Evolutionary conservation across 2,888 invertebrate genomes (phyloP).

Genomic region (Thymelicus acteon): DNA sequence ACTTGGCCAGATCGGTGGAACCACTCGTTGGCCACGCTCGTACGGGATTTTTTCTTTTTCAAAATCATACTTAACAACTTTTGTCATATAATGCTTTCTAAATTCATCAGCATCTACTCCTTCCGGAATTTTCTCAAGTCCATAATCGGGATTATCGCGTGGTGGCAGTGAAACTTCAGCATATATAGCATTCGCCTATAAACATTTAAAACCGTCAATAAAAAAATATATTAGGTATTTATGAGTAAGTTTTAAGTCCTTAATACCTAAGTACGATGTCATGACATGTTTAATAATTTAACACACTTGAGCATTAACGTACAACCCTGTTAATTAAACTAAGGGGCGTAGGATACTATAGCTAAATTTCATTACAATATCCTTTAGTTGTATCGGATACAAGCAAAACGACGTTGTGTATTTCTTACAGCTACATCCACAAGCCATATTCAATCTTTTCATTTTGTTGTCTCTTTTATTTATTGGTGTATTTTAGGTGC

Average conservation of each 20-base stretch:
- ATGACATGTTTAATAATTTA: background rate
- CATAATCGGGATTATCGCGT: slow-evolving; percentile 44
- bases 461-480: no score
- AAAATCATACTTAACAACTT: slow-evolving; percentile 1
- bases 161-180: slow-evolving; percentile 35
- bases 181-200: slow-evolving; percentile 40
- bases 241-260: no score
- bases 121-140: slow-evolving; percentile 45
- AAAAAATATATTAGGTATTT: no score
- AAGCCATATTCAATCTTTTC: no score
- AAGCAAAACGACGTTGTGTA: no score
- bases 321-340: no score
- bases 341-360: no score
- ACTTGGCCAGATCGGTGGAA: slow-evolving; percentile 28
- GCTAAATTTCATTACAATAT: no score
- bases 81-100: slow-evolving; percentile 19
- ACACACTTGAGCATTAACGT: background rate
- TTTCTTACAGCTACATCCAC: no score
- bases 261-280: no score
- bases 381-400: no score
- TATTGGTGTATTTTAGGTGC: no score
- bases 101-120: slow-evolving; percentile 29
- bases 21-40: slow-evolving; percentile 14
- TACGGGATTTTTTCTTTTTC: background rate
- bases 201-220: slow-evolving; percentile 1